Base-by-base conservation (phyloP, 2,888 invertebrate genomes). In the Rhopalosiphum nymphaeae region DNA sequence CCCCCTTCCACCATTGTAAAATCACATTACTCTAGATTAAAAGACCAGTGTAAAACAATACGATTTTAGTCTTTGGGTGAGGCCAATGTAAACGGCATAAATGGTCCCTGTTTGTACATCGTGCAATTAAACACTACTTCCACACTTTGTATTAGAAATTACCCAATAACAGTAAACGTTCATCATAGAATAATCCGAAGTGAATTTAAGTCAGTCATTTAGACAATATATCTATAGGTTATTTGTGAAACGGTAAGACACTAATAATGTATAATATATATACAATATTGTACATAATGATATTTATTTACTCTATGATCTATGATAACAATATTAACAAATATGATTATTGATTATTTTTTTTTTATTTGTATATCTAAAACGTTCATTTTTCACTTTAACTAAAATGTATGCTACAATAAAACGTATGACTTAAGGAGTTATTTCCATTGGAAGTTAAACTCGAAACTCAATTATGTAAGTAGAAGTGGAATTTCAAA, bases 21-120 rank as follows among this genome's bases (percentile, higher is more conserved):
- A 93, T 56, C 84, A 84, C 93, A 89, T 90, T 90, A 85, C 36
- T 90, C 57, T 61, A 53, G 85, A 90, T 93, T 93, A 90, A 90
- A 90, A 93, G 89, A 85, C 85, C 89, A 36, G 42, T 49, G 89
- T 85, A 85, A 90, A 93, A 85, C 57, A 85, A 85, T 90, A 57
- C 84, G 46, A 13, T 89, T 25, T 93, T 44, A 2, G 44, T 46
- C 1, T 46, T 25, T 36, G 78, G 5, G 25, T n/a, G 1, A 46
- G n/a, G 3, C 29, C 10, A 42, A 67, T 53, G 84, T 44, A n/a
- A 67, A 61, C 42, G 29, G 53, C 5, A 53, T 21, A 53, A 53
- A 53, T 53, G 2, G 29, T 1, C 29, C 10, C 7, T 42, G 42
- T 93, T 93, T 93, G 89, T 57, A 46, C 49, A 46, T 26, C 36